Conservation (phyloP, 2,888 invertebrate genomes). For the Schizaphis graminum region DNA sequence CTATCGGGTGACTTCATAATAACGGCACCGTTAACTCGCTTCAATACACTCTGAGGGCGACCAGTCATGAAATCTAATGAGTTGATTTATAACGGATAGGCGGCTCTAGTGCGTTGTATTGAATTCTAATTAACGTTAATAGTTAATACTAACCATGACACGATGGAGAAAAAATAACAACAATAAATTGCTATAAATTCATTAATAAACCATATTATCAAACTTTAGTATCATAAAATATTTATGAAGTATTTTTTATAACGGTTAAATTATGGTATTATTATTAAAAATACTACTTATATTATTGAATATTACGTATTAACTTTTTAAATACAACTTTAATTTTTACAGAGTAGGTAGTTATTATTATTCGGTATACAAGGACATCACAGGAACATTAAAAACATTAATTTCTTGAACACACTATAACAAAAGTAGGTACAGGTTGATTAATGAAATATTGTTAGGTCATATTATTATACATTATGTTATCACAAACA, state of each 20-base stretch:
- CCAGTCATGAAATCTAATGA: constrained; percentile 64
- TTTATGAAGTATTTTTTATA: background rate
- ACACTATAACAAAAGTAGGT: background rate
- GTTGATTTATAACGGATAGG: constrained; percentile 51
- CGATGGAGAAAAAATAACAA: background rate
- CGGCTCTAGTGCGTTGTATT: constrained; percentile 13
- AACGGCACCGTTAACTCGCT: constrained; percentile 61
- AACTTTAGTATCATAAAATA: background rate
- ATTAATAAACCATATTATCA: background rate
- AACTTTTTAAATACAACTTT: background rate
- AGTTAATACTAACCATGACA: constrained; percentile 4
- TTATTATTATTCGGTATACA: background rate
- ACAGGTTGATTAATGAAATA: background rate
- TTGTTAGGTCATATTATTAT: background rate
- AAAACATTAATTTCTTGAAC: background rate
- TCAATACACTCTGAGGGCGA: constrained; percentile 52
- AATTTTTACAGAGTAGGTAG: background rate
- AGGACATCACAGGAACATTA: background rate
- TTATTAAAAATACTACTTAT: background rate
- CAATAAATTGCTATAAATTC: background rate
- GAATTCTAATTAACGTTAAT: constrained; percentile 52
- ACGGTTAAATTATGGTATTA: background rate
- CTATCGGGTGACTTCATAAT: constrained; percentile 60
- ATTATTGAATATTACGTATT: background rate
- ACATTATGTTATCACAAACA: background rate